Conservation (phyloP, 2,888 invertebrate genomes). For the Drosophila multiciliata region DNA sequence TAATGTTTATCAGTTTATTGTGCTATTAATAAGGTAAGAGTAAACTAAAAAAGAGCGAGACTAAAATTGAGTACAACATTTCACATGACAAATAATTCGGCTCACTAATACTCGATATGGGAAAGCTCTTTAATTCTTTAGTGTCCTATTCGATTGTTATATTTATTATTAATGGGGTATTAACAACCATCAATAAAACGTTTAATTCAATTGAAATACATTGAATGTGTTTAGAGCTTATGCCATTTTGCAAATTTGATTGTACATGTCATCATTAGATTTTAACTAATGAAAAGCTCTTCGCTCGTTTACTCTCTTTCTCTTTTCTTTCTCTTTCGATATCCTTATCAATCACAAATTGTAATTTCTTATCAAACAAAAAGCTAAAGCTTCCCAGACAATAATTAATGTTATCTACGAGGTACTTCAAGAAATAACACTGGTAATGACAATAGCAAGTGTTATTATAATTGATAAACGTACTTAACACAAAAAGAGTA, state of each 20-base stretch:
- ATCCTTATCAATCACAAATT: slow-evolving; percentile 14
- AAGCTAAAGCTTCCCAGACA: slow-evolving; percentile 10
- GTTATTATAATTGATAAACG: slow-evolving; percentile 4
- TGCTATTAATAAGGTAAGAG: slow-evolving; percentile 41
- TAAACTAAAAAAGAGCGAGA: slow-evolving; percentile 15
- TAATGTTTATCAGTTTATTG: slow-evolving; percentile 57
- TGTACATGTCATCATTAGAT: slow-evolving; percentile 28
- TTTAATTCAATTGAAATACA: not conserved
- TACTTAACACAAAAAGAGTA: not conserved
- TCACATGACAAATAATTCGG: not conserved
- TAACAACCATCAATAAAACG: not conserved
- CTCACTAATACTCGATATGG: not conserved
- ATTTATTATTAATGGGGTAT: not conserved
- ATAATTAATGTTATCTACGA: slow-evolving; percentile 4
- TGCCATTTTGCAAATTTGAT: not conserved
- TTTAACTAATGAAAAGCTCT: not conserved
- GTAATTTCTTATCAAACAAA: slow-evolving; percentile 31
- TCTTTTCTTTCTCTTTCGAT: not conserved
- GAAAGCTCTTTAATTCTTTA: not conserved
- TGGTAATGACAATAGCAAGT: not conserved
- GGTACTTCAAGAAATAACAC: not conserved
- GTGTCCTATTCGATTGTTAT: not conserved
- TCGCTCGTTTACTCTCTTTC: not conserved
- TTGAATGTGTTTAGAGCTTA: not conserved
- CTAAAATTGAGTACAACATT: slow-evolving; percentile 1